Percentiles rank a stretch among this genome's conserved stretches.
Evolutionary conservation across 2,113 vertebrate species (phyloP).

Genomic region (Solenodon paradoxus): DNA sequence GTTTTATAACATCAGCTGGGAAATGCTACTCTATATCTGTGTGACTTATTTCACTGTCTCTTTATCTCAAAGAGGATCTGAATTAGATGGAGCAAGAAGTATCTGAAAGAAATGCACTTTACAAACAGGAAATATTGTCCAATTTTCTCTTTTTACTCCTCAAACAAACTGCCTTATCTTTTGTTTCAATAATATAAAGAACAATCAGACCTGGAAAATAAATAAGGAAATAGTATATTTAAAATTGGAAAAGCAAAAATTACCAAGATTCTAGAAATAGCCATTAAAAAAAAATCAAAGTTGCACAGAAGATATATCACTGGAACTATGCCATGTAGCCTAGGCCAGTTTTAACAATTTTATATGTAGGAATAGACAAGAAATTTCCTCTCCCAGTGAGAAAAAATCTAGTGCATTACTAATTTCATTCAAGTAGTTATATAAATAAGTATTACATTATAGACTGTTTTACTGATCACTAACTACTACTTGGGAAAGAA

Average conservation of each 20-base stretch:
- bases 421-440: not conserved
- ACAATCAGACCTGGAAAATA: not conserved
- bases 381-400: not conserved
- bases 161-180: not conserved
- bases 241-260: not conserved
- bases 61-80: not conserved
- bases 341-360: not conserved
- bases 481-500: not conserved
- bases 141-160: not conserved
- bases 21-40: not conserved
- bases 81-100: not conserved
- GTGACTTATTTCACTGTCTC: not conserved
- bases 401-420: not conserved
- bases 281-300: not conserved
- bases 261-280: not conserved
- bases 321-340: not conserved
- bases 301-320: not conserved
- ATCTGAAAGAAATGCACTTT: not conserved
- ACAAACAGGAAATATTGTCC: not conserved
- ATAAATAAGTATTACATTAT: not conserved
- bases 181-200: constrained; percentile 20
- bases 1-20: not conserved
- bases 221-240: not conserved
- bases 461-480: not conserved
- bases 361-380: not conserved